Evolutionary conservation across 2,888 invertebrate species (phyloP), one percentile per base, ranked within the genome.

Genomic region (Rhagonycha lutea): DNA sequence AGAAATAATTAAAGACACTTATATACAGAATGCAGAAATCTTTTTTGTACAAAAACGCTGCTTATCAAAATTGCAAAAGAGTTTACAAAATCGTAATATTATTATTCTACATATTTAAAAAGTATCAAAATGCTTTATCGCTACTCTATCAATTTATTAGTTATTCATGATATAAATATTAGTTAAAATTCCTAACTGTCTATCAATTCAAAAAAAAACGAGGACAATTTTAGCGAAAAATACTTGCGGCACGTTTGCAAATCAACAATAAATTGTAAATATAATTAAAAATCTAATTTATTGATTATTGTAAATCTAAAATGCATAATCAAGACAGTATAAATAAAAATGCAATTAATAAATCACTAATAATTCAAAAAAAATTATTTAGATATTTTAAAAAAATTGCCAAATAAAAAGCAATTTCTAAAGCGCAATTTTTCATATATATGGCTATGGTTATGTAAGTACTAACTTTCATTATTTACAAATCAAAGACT

Each of bases 11-110:
- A 79, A 47, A 74, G 69, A 75, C 76, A 77, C 73, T 75, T 80
- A 80, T 81, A 80, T 81, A 81, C 80, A 81, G 79, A 80, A 79
- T 77, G 77, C 70, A 70, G 73, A 69, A 68, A 76, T 65, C 63
- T 24, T 70, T 78, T 80, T 80, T 80, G 77, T 81, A 80, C 79
- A 81, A 78, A 70, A 67, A 63, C 26, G 18, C 23, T 67, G 67
- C 61, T 29, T 72, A 74, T 71, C 68, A 68, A 78, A 75, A 72
- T 68, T 47, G 69, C 63, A 72, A 67, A 68, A 71, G 65, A 68
- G 70, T 68, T 26, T 78, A 61, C 24, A 70, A 24, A 24, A 28
- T 72, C 72, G 74, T 72, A 74, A 77, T 72, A 47, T 73, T 73
- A 75, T 72, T 75, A 78, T 70, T 32, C 78, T 78, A 78, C 73